These are phyloP conservation scores for Nephrotoma appendiculata DNA, from an alignment of 2,888 invertebrate species.

Conservation along the genomic window DNA sequence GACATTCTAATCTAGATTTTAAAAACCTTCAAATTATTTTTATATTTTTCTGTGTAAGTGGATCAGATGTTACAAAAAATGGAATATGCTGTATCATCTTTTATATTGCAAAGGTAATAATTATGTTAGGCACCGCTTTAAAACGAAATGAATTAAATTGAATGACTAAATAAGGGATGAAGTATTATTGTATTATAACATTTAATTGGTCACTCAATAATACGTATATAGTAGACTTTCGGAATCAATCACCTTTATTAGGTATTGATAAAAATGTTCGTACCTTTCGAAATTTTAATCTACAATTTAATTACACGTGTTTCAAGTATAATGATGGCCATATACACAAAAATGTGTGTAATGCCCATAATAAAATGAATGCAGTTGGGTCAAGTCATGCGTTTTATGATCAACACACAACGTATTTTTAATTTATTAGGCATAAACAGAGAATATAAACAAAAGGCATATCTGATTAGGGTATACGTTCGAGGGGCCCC, in stretches of 20 bases:
- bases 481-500: not conserved
- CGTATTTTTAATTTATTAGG: not conserved
- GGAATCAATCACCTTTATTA: not conserved
- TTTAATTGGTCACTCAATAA: not conserved
- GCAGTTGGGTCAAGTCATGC: not conserved
- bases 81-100: not conserved
- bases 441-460: not conserved
- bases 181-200: not conserved
- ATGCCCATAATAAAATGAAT: not conserved
- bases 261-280: not conserved
- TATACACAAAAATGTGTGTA: not conserved
- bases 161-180: not conserved
- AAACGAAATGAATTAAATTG: not conserved
- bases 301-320: not conserved
- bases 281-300: not conserved
- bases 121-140: not conserved
- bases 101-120: not conserved
- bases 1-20: not conserved
- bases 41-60: not conserved
- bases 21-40: not conserved
- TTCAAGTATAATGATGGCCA: not conserved
- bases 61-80: not conserved
- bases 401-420: not conserved
- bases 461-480: not conserved
- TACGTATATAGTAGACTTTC: not conserved